These are phyloP conservation scores for Neomorphus geoffroyi DNA, from an alignment of 2,797 vertebrate genomes.

Conservation along the genomic window DNA sequence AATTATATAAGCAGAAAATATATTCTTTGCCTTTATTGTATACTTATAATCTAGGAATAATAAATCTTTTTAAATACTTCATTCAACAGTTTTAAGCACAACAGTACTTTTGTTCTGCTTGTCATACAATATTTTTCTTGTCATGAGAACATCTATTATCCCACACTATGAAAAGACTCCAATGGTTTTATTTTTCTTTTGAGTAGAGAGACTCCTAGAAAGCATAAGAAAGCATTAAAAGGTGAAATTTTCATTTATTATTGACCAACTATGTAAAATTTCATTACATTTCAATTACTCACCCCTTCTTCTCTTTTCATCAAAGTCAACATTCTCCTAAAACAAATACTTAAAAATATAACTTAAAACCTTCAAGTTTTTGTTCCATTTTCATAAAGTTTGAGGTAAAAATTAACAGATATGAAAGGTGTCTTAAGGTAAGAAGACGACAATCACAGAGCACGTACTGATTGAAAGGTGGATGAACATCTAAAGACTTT, in stretches of 20 bases:
- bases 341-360: not conserved
- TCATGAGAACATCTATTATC: not conserved
- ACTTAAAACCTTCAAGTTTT: not conserved
- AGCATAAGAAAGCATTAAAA: not conserved
- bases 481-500: not conserved
- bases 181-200: not conserved
- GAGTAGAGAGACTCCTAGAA: not conserved
- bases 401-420: not conserved
- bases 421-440: not conserved
- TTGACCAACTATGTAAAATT: not conserved
- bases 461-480: not conserved
- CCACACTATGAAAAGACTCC: not conserved
- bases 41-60: not conserved
- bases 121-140: not conserved
- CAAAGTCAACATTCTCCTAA: not conserved
- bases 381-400: not conserved
- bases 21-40: not conserved
- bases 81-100: not conserved
- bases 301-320: not conserved
- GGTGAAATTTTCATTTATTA: not conserved
- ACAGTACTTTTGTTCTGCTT: not conserved
- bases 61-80: not conserved
- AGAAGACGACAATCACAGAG: not conserved
- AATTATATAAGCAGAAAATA: not conserved
- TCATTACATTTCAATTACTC: not conserved